Evolutionary conservation across 2,113 vertebrate genomes (phyloP).

Genomic region (Xenotilapia caudafasciata): DNA sequence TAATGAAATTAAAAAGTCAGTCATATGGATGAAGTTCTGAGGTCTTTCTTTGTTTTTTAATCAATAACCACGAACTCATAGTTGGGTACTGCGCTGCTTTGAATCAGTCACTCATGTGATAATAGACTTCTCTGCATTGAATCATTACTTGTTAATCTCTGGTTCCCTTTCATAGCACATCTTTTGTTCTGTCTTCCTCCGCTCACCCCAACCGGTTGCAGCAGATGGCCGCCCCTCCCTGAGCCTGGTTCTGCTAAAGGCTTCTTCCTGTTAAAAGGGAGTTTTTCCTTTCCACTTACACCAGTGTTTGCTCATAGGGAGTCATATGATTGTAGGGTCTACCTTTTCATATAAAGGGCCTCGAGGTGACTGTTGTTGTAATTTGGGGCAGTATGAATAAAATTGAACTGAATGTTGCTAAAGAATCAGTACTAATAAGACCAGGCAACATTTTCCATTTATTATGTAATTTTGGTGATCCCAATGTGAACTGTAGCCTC

Average conservation of each 20-base stretch:
- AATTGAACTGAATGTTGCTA: not conserved
- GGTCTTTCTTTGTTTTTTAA: not conserved
- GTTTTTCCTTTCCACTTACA: not conserved
- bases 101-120: not conserved
- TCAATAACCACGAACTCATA: not conserved
- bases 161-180: not conserved
- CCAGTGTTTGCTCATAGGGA: not conserved
- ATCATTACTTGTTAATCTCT: not conserved
- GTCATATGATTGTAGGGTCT: not conserved
- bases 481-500: not conserved
- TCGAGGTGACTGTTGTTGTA: not conserved
- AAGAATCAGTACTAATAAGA: not conserved
- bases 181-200: fast-evolving
- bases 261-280: not conserved
- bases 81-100: not conserved
- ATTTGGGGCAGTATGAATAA: not conserved
- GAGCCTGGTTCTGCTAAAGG: not conserved
- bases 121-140: not conserved
- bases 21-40: not conserved
- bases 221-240: not conserved
- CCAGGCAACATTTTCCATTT: not conserved
- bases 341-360: not conserved
- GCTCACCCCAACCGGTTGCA: not conserved
- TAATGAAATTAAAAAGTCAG: not conserved
- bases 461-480: not conserved